phyloP scores from a whole-genome alignment of 1,140 invertebrate species.

The Wiebesia pumilae region DNA sequence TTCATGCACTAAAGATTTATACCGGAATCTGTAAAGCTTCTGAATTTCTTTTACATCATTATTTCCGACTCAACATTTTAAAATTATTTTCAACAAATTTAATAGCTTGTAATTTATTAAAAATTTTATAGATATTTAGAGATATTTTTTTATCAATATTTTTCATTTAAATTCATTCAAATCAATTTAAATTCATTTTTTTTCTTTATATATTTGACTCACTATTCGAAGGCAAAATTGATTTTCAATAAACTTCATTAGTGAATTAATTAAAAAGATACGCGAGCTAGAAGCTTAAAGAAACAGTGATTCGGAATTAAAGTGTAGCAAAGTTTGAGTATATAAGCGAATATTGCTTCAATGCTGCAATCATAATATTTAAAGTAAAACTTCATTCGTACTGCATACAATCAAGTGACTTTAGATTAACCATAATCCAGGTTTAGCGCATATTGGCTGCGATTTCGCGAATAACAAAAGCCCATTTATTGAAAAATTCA shows the following conservation, averaged over 20 bases:
- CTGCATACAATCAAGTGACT: not conserved
- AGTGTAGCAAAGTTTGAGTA: not conserved
- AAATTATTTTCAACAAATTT: not conserved
- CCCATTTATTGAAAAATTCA: conserved; percentile 35
- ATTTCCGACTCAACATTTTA: not conserved
- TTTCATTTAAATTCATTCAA: not conserved
- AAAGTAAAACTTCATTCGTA: not conserved
- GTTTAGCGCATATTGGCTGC: not conserved
- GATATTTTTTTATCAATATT: not conserved
- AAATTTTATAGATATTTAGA: not conserved
- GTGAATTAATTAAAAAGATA: not conserved
- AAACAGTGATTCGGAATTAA: not conserved
- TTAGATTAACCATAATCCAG: not conserved
- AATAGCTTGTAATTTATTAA: not conserved
- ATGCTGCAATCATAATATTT: not conserved
- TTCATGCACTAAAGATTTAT: not conserved
- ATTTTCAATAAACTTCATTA: not conserved
- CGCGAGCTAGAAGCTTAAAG: not conserved
- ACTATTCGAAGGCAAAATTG: not conserved
- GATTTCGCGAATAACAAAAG: conserved; percentile 32
- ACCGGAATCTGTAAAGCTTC: not conserved
- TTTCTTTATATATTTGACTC: not conserved
- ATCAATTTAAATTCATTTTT: not conserved
- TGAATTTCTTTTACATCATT: not conserved
- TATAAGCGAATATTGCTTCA: not conserved